Evolutionary conservation across 1,140 invertebrate genomes (phyloP).

Genomic region (Yoshiicerus persimilis): DNA sequence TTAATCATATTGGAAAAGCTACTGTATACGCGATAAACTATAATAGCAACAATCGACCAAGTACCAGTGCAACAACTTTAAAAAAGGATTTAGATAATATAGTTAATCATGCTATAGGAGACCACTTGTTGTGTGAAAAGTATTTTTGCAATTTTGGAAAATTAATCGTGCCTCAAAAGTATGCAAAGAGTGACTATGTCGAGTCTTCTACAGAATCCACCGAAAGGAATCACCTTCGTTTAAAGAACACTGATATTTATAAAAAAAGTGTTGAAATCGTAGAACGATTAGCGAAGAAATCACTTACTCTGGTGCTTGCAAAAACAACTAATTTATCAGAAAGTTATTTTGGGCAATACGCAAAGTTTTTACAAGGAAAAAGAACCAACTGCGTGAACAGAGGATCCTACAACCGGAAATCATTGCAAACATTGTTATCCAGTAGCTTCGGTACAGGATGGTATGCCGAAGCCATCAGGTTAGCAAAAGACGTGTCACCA

Average conservation of each 20-base stretch:
- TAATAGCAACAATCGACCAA: not conserved
- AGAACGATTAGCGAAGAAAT: not conserved
- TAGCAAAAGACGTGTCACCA: not conserved
- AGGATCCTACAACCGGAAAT: slow-evolving; percentile 46
- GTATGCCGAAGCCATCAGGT: not conserved
- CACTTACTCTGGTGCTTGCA: slow-evolving; percentile 47
- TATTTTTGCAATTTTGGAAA: slow-evolving; percentile 20
- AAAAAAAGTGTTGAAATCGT: not conserved
- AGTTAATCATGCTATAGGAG: not conserved
- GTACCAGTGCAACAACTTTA: too few relatives aligned
- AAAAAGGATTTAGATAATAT: not conserved
- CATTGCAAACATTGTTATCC: not conserved
- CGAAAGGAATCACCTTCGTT: not conserved
- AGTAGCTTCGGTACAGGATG: not conserved
- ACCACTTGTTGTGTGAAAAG: not conserved
- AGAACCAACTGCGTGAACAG: slow-evolving; percentile 50
- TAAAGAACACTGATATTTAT: not conserved
- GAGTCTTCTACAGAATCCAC: too few relatives aligned
- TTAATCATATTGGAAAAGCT: not conserved
- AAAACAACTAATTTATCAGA: slow-evolving; percentile 55
- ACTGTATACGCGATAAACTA: not conserved
- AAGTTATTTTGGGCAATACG: slow-evolving; percentile 52
- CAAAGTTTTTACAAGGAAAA: slow-evolving; percentile 54
- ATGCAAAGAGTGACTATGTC: not conserved
- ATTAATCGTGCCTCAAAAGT: not conserved